A percentile compares a stretch with the other conserved stretches of the same genome.
phyloP scores from a whole-genome alignment of 2,888 invertebrate species.

The Allolobophora icterica region DNA sequence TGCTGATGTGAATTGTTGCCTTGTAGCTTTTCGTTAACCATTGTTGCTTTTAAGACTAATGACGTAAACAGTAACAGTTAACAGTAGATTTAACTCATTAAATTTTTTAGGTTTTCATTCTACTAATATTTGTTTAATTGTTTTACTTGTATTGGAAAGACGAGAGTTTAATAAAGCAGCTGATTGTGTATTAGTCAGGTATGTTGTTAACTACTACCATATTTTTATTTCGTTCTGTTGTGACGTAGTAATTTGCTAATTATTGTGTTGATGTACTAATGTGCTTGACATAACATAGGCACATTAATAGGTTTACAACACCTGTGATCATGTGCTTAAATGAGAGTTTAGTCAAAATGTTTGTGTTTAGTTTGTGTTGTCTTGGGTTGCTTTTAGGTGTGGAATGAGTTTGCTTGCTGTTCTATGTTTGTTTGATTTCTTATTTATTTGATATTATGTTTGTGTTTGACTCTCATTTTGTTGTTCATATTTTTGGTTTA shows the following conservation, averaged over 20 bases:
- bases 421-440: neutral
- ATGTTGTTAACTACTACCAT: neutral
- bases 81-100: neutral
- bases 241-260: neutral
- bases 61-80: neutral
- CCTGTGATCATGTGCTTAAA: neutral
- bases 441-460: neutral
- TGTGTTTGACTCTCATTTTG: neutral
- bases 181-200: neutral
- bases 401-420: neutral
- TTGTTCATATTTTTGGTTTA: neutral
- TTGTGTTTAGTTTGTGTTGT: neutral
- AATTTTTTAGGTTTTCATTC: neutral
- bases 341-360: no score
- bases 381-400: neutral
- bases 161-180: no score
- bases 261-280: neutral
- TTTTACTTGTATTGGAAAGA: neutral
- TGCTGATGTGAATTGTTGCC: neutral
- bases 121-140: neutral
- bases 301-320: constrained; percentile 17
- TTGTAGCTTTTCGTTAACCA: neutral
- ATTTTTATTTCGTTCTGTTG: neutral
- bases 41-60: neutral
- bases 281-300: neutral